Percentiles rank a stretch among this genome's conserved stretches.
Conservation (phyloP, 2,797 vertebrate species). For the Gobionotothen gibberifrons region DNA sequence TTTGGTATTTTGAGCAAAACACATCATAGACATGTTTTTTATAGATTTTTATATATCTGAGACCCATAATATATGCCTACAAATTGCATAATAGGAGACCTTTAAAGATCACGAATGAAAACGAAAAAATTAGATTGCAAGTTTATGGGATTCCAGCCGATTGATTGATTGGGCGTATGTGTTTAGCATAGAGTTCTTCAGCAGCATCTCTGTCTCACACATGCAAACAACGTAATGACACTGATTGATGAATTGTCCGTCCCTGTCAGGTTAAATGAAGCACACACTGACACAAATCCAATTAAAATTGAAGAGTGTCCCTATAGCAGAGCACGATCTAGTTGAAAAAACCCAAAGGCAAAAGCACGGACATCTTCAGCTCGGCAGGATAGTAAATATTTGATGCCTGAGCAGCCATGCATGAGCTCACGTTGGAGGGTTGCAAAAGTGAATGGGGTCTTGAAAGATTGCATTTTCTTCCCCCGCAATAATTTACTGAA, state of each 20-base stretch:
- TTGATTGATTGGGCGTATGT: slow-evolving; percentile 19
- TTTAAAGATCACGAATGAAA: slow-evolving; percentile 7
- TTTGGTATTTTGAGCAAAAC: no score
- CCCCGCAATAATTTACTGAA: background rate
- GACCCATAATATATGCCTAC: no score
- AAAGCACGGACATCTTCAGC: slow-evolving; percentile 49
- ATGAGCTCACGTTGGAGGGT: slow-evolving; percentile 44
- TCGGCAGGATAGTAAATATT: slow-evolving; percentile 74
- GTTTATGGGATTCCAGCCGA: slow-evolving; percentile 49
- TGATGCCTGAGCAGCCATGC: slow-evolving; percentile 72
- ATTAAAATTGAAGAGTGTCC: slow-evolving; percentile 54
- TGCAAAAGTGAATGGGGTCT: slow-evolving; percentile 58
- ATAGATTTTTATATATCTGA: no score
- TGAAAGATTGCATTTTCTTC: background rate
- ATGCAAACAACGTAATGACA: slow-evolving; percentile 52
- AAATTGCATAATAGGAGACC: no score
- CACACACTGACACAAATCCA: slow-evolving; percentile 46
- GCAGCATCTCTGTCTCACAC: slow-evolving; percentile 32
- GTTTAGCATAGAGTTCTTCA: slow-evolving; percentile 13
- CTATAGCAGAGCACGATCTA: slow-evolving; percentile 16
- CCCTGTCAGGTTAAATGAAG: slow-evolving; percentile 52
- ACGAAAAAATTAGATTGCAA: background rate
- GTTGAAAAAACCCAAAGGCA: slow-evolving; percentile 30
- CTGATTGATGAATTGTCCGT: slow-evolving; percentile 46
- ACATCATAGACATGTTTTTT: no score